These are phyloP conservation scores for Discoglossus pictus DNA, from an alignment of 2,797 vertebrate species.

Conservation along the genomic window DNA sequence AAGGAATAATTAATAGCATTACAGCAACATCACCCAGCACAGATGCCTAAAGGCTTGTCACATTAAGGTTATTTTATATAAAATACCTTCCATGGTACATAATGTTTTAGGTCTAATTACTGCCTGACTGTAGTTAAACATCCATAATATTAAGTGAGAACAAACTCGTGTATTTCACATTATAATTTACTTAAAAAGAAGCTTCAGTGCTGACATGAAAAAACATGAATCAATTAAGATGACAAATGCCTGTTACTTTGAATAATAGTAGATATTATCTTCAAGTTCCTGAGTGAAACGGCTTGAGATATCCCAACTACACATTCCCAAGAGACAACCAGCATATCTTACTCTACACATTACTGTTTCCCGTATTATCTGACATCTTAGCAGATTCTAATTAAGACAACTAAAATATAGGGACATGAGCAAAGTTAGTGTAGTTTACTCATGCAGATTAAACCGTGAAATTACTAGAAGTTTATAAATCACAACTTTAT, in stretches of 20 bases:
- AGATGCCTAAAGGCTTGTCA: neutral
- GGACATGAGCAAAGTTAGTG: constrained; percentile 11
- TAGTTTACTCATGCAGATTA: constrained; percentile 9
- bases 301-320: neutral
- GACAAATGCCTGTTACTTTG: constrained; percentile 21
- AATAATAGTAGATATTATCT: constrained; percentile 39
- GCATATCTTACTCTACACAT: constrained; percentile 21
- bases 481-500: no score
- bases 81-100: neutral
- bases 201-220: neutral
- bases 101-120: constrained; percentile 1
- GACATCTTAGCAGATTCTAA: constrained; percentile 33
- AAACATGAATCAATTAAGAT: constrained; percentile 40
- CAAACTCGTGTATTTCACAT: neutral
- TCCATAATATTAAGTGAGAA: constrained; percentile 8
- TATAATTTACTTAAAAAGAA: constrained; percentile 10
- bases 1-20: neutral
- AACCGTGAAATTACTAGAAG: neutral
- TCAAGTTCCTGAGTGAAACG: constrained; percentile 5
- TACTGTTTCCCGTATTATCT: neutral
- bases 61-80: neutral
- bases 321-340: neutral
- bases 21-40: neutral
- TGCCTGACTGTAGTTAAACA: neutral
- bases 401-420: constrained; percentile 17